These are phyloP conservation scores for Eilema caniola DNA, from an alignment of 2,888 invertebrate genomes.

Conservation along the genomic window DNA sequence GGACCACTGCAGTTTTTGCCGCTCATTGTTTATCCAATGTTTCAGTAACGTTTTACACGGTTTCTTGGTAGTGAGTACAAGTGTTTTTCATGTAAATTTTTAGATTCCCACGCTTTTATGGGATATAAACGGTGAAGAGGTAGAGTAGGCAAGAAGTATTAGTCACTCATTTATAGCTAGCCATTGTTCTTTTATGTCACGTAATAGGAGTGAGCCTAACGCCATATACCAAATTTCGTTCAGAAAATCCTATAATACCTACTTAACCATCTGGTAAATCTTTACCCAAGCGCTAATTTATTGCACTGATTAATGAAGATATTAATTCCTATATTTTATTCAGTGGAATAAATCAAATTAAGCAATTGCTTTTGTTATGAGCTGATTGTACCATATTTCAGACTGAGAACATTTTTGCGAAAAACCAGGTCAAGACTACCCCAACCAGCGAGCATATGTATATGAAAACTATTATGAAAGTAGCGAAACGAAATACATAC, in stretches of 20 bases:
- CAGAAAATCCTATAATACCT: background rate
- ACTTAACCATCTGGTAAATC: too few species aligned
- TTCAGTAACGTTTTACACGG: constrained; percentile 11
- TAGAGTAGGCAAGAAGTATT: constrained; percentile 1
- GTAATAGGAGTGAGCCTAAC: background rate
- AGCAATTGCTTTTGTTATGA: too few species aligned
- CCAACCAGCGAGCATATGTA: too few species aligned
- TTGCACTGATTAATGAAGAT: too few species aligned
- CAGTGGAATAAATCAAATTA: too few species aligned
- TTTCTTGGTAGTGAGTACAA: background rate
- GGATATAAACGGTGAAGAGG: background rate
- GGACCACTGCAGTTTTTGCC: constrained; percentile 57
- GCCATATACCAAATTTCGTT: background rate
- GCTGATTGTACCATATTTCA: background rate
- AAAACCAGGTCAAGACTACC: too few species aligned
- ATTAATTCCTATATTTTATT: too few species aligned
- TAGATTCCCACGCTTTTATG: constrained; percentile 4
- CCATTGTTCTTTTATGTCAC: background rate
- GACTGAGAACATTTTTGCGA: too few species aligned
- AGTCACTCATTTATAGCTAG: background rate
- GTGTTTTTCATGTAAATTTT: background rate
- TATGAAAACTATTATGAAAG: too few species aligned
- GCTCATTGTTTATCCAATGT: constrained; percentile 40
- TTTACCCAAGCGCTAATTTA: too few species aligned
- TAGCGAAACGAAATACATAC: too few species aligned